Base-by-base conservation (phyloP, 2,113 vertebrate genomes). In the Seriola quinqueradiata region DNA sequence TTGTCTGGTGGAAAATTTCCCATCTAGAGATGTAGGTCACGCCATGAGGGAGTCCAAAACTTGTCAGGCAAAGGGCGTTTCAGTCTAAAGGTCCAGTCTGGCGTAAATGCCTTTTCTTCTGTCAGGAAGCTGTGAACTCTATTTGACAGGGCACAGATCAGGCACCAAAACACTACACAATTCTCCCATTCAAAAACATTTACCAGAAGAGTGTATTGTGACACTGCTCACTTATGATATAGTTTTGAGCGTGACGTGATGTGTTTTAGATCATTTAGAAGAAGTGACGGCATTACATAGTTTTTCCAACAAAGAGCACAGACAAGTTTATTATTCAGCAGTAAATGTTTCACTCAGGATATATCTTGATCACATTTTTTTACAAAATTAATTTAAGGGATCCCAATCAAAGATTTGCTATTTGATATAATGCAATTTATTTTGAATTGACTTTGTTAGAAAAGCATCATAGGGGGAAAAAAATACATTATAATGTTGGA, bases 71-170 rank as follows among this genome's bases (percentile, higher is more conserved):
- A 32, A 73, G 36, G n/a, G 25, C 36, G 13, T 34, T 8, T 44
- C 65, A 82, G 84, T 60, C 78, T 70, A 67, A 71, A 70, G 13
- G 10, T 70, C n/a, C 16, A 54, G 70, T 70, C 40, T 46, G 64
- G 54, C 4, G 34, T 50, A 60, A 86, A 75, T 79, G 54, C 21
- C 17, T 58, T 84, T 78, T 81, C 70, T 82, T 42, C 42, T 50
- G 5, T 63, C 66, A 73, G 75, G 67, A 83, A 76, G 63, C 78
- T 44, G 58, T 32, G 44, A 60, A 66, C 61, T 67, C 50, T 8
- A 65, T 44, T 28, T 36, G 55, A 67, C 50, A 38, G 52, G 70
- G 28, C 66, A 71, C 46, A 36, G 60, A 70, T 84, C 46, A 65
- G 70, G n/a, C 13, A 46, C 23, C 32, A 19, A 1, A 46, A 36